Evolutionary conservation across 2,113 vertebrate species (phyloP).

Genomic region (Chlorodrepanis virens): DNA sequence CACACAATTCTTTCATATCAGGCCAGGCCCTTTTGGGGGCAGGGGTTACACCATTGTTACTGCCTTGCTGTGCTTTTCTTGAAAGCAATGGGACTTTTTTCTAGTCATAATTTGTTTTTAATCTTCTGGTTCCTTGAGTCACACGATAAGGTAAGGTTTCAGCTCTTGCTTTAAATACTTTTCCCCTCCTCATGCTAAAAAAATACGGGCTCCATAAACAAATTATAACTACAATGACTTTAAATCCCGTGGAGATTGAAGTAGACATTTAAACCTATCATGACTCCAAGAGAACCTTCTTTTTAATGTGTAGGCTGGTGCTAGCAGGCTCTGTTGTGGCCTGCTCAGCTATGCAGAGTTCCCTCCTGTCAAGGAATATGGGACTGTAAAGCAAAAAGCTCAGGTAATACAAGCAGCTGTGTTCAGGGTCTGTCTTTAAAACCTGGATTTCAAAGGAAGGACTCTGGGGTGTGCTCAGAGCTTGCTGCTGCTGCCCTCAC

Average conservation of each 20-base stretch:
- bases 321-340: neutral
- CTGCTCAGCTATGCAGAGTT: neutral
- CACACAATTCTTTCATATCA: accelerated
- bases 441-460: neutral
- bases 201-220: neutral
- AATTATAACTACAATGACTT: neutral
- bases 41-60: neutral
- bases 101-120: neutral
- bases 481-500: neutral
- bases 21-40: accelerated
- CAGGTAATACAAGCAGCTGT: neutral
- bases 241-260: neutral
- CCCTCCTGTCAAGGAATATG: neutral
- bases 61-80: neutral
- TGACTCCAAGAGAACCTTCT: accelerated
- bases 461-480: neutral
- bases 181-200: neutral
- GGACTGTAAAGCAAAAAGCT: neutral
- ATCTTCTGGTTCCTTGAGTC: neutral
- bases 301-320: neutral
- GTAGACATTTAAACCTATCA: neutral
- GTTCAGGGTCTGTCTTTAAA: neutral
- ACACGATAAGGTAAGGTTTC: neutral
- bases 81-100: neutral
- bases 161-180: neutral